Conservation (phyloP, 2,797 vertebrate species). For the Gambelia wislizenii region DNA sequence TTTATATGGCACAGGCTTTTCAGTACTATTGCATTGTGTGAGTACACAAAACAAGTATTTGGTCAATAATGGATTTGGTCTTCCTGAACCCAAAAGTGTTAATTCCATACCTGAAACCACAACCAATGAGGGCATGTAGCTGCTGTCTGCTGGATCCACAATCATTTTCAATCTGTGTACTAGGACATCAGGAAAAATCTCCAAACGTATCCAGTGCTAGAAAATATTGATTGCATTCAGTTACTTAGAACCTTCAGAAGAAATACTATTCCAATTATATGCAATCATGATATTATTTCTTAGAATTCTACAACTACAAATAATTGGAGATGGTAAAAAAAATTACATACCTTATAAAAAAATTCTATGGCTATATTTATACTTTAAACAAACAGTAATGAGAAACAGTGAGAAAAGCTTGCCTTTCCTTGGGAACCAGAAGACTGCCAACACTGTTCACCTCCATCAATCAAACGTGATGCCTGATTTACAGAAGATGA, state of each 20-base stretch:
- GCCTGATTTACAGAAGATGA: slow-evolving; percentile 96
- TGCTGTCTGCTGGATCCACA: slow-evolving; percentile 97
- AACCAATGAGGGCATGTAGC: slow-evolving; percentile 98
- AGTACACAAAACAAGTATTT: background rate
- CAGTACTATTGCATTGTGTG: background rate
- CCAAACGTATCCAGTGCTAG: slow-evolving; percentile 98
- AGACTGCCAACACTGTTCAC: slow-evolving; percentile 98
- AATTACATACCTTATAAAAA: slow-evolving; percentile 1
- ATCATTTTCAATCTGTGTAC: slow-evolving; percentile 95
- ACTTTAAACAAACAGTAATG: background rate
- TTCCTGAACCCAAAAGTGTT: background rate
- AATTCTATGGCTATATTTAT: background rate
- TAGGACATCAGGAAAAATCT: slow-evolving; percentile 96
- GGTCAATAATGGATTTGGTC: background rate
- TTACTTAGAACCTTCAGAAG: background rate
- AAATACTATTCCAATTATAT: background rate
- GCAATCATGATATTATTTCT: background rate
- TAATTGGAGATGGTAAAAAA: background rate
- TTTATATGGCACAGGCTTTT: background rate
- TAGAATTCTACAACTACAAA: background rate
- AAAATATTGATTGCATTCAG: background rate
- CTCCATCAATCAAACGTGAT: slow-evolving; percentile 91
- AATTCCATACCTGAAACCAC: slow-evolving; percentile 91
- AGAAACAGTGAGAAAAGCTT: background rate
- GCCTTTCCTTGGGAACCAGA: slow-evolving; percentile 98